Evolutionary conservation across 2,888 invertebrate species (phyloP).

Genomic region (Odontocerum albicorne): DNA sequence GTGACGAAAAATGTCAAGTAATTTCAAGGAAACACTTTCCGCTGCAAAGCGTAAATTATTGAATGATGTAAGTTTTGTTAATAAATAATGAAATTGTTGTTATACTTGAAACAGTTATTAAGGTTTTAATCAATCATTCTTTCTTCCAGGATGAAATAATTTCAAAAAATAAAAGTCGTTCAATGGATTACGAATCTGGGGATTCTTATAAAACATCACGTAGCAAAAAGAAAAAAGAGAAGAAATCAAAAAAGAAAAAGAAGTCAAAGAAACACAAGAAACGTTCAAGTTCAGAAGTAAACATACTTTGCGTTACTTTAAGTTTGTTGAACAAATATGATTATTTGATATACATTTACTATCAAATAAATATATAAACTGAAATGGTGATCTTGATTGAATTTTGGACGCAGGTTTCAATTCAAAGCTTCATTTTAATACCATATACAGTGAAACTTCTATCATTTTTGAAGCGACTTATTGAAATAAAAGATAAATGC

Average conservation of each 20-base stretch:
- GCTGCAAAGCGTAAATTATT: constrained; percentile 36
- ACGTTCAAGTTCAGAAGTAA: constrained; percentile 36
- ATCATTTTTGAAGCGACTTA: too few relatives aligned
- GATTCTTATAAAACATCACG: constrained; percentile 2
- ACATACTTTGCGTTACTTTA: constrained; percentile 29
- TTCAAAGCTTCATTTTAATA: neutral
- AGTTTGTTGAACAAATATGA: too few relatives aligned
- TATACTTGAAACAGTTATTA: neutral
- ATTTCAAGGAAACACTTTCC: constrained; percentile 36
- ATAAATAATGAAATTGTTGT: neutral
- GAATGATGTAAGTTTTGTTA: constrained; percentile 40
- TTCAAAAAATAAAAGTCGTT: neutral
- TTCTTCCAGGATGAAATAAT: constrained; percentile 27
- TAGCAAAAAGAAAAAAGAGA: constrained; percentile 32
- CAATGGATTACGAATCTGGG: neutral
- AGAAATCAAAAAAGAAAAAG: constrained; percentile 40
- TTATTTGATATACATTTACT: too few relatives aligned
- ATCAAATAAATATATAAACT: too few relatives aligned
- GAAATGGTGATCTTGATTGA: too few relatives aligned
- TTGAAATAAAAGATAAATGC: too few relatives aligned
- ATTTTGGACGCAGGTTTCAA: too few relatives aligned
- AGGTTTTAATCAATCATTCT: neutral
- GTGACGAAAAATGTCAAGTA: constrained; percentile 41
- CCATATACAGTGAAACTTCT: neutral
- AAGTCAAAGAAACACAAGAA: constrained; percentile 37